These are phyloP conservation scores for Ceraclea dissimilis DNA, from an alignment of 2,888 invertebrate genomes.

Conservation along the genomic window DNA sequence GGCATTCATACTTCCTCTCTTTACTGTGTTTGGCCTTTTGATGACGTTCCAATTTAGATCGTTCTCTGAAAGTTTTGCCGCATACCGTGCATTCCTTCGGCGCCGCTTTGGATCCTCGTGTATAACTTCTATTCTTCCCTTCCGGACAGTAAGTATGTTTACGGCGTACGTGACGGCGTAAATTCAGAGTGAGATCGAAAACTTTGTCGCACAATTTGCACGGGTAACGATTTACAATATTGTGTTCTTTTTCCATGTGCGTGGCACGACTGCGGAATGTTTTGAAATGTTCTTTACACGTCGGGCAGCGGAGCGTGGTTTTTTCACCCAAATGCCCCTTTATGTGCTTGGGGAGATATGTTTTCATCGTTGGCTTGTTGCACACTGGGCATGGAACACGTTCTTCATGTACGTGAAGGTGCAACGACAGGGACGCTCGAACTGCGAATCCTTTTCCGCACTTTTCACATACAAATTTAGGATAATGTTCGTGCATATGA, in stretches of 20 bases:
- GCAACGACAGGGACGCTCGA: neutral
- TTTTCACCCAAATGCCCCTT: conserved; percentile 3
- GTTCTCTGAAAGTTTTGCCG: neutral
- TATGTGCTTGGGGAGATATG: neutral
- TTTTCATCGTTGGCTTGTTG: conserved; percentile 3
- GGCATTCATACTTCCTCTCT: conserved; percentile 1
- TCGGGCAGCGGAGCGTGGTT: neutral
- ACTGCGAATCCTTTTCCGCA: conserved; percentile 3
- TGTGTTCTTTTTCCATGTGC: conserved; percentile 6
- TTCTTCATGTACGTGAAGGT: neutral
- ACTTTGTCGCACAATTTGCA: conserved; percentile 4
- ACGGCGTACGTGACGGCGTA: neutral
- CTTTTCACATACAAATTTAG: conserved; percentile 1
- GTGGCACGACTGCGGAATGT: neutral
- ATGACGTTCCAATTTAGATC: neutral
- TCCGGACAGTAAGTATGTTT: conserved; percentile 1
- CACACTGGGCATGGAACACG: conserved; percentile 1
- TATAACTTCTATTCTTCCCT: neutral
- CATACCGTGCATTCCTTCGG: neutral
- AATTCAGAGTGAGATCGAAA: neutral
- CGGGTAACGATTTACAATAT: neutral
- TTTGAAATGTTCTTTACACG: neutral
- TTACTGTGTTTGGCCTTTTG: conserved; percentile 1
- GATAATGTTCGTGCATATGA: conserved; percentile 6
- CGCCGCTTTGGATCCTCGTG: neutral